A percentile compares a stretch with the other conserved stretches of the same genome.
phyloP scores from a whole-genome alignment of 2,113 vertebrate species.

The Laterallus jamaicensis region DNA sequence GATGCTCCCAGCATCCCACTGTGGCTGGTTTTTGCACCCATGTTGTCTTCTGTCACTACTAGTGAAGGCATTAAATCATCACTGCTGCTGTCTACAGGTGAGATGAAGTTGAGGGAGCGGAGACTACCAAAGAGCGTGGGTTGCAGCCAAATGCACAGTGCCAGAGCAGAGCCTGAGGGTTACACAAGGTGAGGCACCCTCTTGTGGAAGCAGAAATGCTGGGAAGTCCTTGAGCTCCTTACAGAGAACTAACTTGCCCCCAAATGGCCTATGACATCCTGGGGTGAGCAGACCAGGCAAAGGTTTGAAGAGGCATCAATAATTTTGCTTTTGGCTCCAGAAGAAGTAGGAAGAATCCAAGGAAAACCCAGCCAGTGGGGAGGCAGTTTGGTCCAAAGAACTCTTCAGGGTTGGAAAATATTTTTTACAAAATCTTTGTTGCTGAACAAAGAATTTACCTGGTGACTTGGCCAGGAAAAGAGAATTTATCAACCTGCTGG shows the following conservation, averaged over 20 bases:
- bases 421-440: neutral
- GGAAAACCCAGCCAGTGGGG: neutral
- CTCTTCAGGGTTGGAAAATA: neutral
- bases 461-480: neutral
- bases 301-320: neutral
- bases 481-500: neutral
- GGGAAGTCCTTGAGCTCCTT: neutral
- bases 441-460: neutral
- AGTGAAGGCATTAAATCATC: neutral
- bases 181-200: accelerated
- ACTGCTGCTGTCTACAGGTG: neutral
- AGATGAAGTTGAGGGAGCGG: neutral
- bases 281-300: neutral
- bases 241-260: neutral
- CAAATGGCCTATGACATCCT: neutral
- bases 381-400: neutral
- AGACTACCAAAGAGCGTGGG: neutral
- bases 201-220: neutral
- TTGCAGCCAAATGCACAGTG: accelerated
- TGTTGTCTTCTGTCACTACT: neutral
- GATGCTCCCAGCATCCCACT: neutral
- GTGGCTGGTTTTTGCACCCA: no score
- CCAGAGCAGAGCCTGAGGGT: neutral
- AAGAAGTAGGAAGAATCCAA: neutral
- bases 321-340: neutral